Base-by-base conservation (phyloP, 2,113 vertebrate genomes). In the Cardinalis cardinalis region DNA sequence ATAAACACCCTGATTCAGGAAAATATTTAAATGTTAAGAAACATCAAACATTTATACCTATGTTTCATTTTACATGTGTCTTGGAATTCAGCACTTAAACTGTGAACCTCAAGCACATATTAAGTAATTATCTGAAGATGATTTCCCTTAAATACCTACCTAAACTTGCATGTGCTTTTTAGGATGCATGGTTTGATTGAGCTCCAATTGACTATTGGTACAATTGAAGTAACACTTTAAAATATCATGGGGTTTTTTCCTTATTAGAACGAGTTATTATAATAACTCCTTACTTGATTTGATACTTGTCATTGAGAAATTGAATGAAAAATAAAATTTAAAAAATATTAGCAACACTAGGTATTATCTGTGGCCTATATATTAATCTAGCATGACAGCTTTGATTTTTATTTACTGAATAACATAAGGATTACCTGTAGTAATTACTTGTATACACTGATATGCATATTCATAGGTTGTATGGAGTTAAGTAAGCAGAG, bases 1-100 rank as follows among this genome's bases (percentile, higher is more conserved):
- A 68, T 38, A 63, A 88, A 70, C 19, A 55, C n/a, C 5, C n/a
- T 26, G 14, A 41, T 93, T 76, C 51, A 68, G 46, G 31, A 92
- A 91, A 87, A 46, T 52, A 68, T 73, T 89, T 82, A 53, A 68
- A 36, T 34, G 43, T 19, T 43, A 34, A 61, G 49, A 31, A 73
- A 65, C 17, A 49, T 43, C 21, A 69, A 69, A 44, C 7, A 44
- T 58, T 59, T 75, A 49, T 68, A 53, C 15, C 18, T 77, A 4
- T 38, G 34, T 76, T 89, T 89, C 58, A 36, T 68, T 61, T 78
- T 72, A 46, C 28, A 32, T 18, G 7, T 48, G 4, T 59, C 41
- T 38, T 74, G 61, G 88, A 87, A 77, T 64, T 81, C n/a, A 64
- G 32, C 38, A 44, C n/a, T 84, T 83, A 61, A 87, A 87, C 46